A percentile compares a stretch with the other conserved stretches of the same genome.
Conservation (phyloP, 2,888 invertebrate species). For the Lamellibrachia satsuma region DNA sequence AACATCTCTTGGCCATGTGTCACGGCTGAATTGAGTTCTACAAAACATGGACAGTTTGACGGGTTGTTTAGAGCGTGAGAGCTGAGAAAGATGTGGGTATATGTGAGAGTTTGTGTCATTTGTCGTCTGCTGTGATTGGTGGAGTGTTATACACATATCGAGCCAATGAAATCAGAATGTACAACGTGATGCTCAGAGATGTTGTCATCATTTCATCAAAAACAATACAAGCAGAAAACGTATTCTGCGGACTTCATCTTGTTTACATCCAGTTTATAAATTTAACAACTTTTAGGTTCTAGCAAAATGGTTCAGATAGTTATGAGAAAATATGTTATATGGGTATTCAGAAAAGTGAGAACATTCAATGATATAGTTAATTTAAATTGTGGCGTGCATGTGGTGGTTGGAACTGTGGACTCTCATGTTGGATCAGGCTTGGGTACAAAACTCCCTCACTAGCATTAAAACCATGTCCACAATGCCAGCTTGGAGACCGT, state of each 20-base stretch:
- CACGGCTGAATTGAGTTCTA: constrained; percentile 12
- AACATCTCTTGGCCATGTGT: not conserved
- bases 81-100: not conserved
- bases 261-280: too few relatives aligned
- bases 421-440: not conserved
- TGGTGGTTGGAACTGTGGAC: not conserved
- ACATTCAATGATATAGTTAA: not conserved
- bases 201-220: not conserved
- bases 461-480: too few relatives aligned
- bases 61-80: not conserved
- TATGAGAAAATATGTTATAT: not conserved
- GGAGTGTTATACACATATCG: not conserved
- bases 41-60: not conserved
- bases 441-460: too few relatives aligned
- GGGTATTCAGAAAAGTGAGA: not conserved
- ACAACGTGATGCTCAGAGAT: not conserved
- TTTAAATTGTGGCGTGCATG: not conserved
- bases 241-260: not conserved
- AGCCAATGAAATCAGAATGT: not conserved
- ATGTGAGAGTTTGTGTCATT: not conserved
- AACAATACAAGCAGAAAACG: not conserved
- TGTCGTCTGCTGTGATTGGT: not conserved
- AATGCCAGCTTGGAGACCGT: too few relatives aligned
- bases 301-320: not conserved
- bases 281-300: not conserved